Evolutionary conservation across 2,888 invertebrate species (phyloP).

Genomic region (Agriopis aurantiaria): DNA sequence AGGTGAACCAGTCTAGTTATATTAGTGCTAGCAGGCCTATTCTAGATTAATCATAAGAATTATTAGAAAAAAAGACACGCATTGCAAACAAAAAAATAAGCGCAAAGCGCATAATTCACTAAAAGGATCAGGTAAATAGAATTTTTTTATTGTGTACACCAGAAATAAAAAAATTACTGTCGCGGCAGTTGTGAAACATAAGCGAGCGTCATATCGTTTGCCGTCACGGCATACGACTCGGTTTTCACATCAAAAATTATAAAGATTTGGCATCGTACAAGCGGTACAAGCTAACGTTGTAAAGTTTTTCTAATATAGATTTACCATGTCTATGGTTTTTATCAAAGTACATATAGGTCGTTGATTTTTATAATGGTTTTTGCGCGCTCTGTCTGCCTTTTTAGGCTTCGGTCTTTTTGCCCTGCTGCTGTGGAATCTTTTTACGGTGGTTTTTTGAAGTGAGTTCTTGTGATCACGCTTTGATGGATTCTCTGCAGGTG

Average conservation of each 20-base stretch:
- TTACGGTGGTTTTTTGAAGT: background rate
- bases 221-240: too few relatives aligned
- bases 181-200: too few relatives aligned
- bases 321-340: background rate
- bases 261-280: too few relatives aligned
- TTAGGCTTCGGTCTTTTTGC: background rate
- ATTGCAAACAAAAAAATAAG: conserved; percentile 1
- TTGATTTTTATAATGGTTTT: background rate
- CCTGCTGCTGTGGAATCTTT: conserved; percentile 8
- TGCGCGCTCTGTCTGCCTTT: background rate
- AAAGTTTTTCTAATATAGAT: background rate
- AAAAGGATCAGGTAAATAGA: background rate
- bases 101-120: conserved; percentile 5
- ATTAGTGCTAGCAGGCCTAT: conserved; percentile 31
- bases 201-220: too few relatives aligned
- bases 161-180: too few relatives aligned
- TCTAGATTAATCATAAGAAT: conserved; percentile 27
- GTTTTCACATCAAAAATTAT: too few relatives aligned
- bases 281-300: background rate
- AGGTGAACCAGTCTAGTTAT: conserved; percentile 68
- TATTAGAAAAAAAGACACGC: conserved; percentile 7
- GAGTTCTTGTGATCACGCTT: background rate
- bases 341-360: too few relatives aligned
- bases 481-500: conserved; percentile 12
- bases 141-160: too few relatives aligned